Evolutionary conservation across 2,888 invertebrate genomes (phyloP).

Genomic region (Panzeria rudis): DNA sequence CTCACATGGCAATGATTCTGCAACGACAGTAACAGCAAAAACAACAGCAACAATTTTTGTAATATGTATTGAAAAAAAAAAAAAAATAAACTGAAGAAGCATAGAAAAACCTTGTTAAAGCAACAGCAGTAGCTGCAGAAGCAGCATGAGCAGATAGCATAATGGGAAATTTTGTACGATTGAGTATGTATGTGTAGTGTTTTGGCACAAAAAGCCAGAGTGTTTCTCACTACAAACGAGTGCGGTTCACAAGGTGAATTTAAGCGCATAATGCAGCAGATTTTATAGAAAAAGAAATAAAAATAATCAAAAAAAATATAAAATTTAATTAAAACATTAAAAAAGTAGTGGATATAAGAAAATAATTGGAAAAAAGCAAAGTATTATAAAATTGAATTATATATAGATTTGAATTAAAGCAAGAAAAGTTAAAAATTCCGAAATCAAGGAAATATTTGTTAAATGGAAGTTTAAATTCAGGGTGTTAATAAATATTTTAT

Average conservation of each 20-base stretch:
- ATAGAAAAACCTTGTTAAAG: conserved; percentile 58
- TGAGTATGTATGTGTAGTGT: conserved; percentile 5
- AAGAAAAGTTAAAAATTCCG: background rate
- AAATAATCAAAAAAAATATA: conserved; percentile 34
- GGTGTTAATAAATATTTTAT: conserved; percentile 28
- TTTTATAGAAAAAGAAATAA: conserved; percentile 42
- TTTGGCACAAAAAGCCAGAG: conserved; percentile 69
- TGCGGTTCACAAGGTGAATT: conserved; percentile 72
- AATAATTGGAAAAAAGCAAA: background rate
- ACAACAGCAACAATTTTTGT: conserved; percentile 40
- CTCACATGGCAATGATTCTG: conserved; percentile 68
- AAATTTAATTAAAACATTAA: conserved; percentile 1
- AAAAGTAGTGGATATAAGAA: conserved; percentile 9
- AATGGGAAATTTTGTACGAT: conserved; percentile 44
- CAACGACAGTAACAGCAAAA: conserved; percentile 40
- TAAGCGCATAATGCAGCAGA: conserved; percentile 67
- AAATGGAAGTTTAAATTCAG: conserved; percentile 33
- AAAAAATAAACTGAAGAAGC: conserved; percentile 9
- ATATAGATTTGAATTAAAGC: background rate
- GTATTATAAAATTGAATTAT: background rate
- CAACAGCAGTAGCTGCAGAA: conserved; percentile 53
- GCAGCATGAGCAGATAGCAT: conserved; percentile 44
- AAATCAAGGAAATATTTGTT: background rate
- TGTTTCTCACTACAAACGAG: conserved; percentile 75
- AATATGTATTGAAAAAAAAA: conserved; percentile 6